Base-by-base conservation (phyloP, 2,113 vertebrate genomes). In the Limnothrissa miodon region DNA sequence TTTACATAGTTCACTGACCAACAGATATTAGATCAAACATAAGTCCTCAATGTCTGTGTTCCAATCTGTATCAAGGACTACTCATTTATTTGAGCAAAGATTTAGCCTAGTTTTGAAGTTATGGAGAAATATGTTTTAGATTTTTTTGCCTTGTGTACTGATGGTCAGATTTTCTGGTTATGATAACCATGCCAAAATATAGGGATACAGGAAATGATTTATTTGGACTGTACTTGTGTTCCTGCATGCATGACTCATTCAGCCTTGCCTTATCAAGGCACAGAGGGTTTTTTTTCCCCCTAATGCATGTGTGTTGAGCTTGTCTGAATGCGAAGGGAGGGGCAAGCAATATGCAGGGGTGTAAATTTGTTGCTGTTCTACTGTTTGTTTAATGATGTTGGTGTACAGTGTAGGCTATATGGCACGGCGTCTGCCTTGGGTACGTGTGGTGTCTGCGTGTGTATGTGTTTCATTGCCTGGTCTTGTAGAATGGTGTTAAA, bases 401-500 rank as follows among this genome's bases (percentile, higher is more conserved):
- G 11, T 36, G 1, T 74, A 33, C 42, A 4, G 42, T 42, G 42
- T 42, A 42, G 42, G 42, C 42, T 42, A 42, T 74, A 10, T 15
- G 4, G 13, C 66, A 36, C 29, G 23, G 51, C 25, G 11, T 29
- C 66, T 70, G 62, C 29, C 11, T 10, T 5, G 3, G 13, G 1
- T 66, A n/a, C 13, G n/a, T 66, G 25, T 29, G 59, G 25, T 29
- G 59, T 66, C n/a, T 66, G 59, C 29, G 59, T 66, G 39, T 36
- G 56, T 13, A 36, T 74, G 56, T 59, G 78, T 62, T 44, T 51
- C 56, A 39, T 62, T 62, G 29, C 8, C 39, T 44, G 46, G 66
- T 87, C 87, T 90, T 92, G 85, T 90, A 90, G 91, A 92, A 87
- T 82, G 84, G 90, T 91, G 89, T 91, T 93, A 93, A 93, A 92